Base-by-base conservation (phyloP, 2,113 vertebrate genomes). In the Datnioides undecimradiatus region DNA sequence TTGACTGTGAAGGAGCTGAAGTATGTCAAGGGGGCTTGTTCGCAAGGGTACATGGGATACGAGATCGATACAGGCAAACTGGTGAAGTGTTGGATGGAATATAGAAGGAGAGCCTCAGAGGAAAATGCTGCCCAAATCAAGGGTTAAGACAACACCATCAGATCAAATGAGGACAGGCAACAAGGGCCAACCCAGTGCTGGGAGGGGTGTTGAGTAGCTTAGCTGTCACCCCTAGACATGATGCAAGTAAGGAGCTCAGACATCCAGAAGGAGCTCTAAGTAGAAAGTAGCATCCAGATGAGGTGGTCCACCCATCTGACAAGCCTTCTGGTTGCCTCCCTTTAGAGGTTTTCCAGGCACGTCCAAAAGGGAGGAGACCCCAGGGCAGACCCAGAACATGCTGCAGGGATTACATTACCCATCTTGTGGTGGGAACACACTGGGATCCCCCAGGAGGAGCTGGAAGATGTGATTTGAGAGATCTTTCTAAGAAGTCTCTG, bases 231-330 rank as follows among this genome's bases (percentile, higher is more conserved):
- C 12, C 16, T 3, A 29, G 51, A 52, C 23, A 52, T 16, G 25
- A 52, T 12, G 23, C 14, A 52, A 52, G 25, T 27, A 52, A 52
- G 51, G 51, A 29, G 51, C 51, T 52, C 48, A 51, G n/a, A 25
- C 51, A 27, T 8, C 49, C 49, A 52, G 49, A 16, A 27, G 13
- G 49, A 16, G 12, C 11, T 51, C 23, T 1, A 25, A 51, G 48
- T 13, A 23, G 46, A 49, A 23, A 25, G 25, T 16, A 43, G 40
- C 12, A 63, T 57, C 41, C 31, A 31, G 17, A 0, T 69, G 48
- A 72, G 19, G 31, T 73, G 34, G 52, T 73, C 49, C 38, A 9
- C 21, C 38, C 45, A 81, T 60, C 64, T 59, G 58, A 74, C 41
- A 65, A 55, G 17, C 25, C n/a, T 41, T 16, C 45, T 31, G 38